Conservation (phyloP, 2,888 invertebrate species). For the Drosophila stalkeri region DNA sequence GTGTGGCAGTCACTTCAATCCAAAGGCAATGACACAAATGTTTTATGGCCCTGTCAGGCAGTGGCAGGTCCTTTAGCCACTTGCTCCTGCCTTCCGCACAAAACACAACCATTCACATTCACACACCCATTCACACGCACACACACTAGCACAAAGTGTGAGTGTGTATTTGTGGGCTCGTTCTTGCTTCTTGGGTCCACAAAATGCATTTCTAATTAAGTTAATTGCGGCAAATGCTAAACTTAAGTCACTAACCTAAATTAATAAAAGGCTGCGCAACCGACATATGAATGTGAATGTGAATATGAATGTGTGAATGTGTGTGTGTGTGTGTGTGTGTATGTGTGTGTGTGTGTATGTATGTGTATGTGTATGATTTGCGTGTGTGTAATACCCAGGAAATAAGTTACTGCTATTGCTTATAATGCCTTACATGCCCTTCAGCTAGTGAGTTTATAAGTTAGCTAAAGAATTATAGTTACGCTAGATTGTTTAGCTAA, state of each 20-base stretch:
- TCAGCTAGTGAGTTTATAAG: constrained; percentile 4
- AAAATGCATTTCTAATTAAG: constrained; percentile 82
- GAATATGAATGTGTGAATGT: constrained; percentile 16
- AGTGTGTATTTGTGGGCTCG: constrained; percentile 35
- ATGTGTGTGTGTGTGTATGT: constrained; percentile 21
- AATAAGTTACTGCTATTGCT: constrained; percentile 18
- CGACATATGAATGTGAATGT: constrained; percentile 23
- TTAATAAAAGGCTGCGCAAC: constrained; percentile 68
- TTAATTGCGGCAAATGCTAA: constrained; percentile 82
- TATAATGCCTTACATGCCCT: constrained; percentile 20
- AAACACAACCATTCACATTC: constrained; percentile 27
- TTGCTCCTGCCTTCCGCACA: constrained; percentile 19
- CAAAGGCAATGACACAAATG: constrained; percentile 56
- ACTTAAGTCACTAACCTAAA: constrained; percentile 80
- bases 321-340: constrained; percentile 23
- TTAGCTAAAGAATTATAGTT: background rate
- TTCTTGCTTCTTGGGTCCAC: constrained; percentile 46
- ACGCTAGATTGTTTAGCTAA: background rate
- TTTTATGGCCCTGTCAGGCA: constrained; percentile 57
- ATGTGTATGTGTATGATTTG: constrained; percentile 11
- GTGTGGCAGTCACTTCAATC: constrained; percentile 37
- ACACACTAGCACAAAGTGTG: constrained; percentile 12
- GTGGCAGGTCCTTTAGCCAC: constrained; percentile 42
- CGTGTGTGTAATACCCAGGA: constrained; percentile 29
- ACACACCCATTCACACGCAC: constrained; percentile 5